phyloP scores from a whole-genome alignment of 2,888 invertebrate species.

The Calliopum simillimum region DNA sequence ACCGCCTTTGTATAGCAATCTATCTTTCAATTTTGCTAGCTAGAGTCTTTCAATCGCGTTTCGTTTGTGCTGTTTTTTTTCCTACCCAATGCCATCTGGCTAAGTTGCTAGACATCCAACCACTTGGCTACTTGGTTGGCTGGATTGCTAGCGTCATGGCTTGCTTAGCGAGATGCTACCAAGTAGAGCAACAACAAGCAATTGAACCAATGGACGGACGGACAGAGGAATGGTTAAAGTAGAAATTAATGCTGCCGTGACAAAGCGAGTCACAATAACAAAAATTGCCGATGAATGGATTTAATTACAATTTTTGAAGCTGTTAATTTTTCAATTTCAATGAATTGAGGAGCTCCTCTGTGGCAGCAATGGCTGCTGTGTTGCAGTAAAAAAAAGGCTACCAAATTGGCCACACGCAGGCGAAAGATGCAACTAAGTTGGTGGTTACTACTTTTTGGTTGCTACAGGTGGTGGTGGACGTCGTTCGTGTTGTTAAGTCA shows the following conservation, averaged over 20 bases:
- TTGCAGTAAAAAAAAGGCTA: too few species aligned
- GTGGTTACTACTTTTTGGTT: background rate
- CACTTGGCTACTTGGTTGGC: slow-evolving; percentile 5
- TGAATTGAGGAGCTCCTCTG: background rate
- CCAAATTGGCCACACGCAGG: slow-evolving; percentile 24
- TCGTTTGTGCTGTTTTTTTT: background rate
- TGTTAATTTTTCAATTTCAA: slow-evolving; percentile 35
- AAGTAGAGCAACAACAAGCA: too few species aligned
- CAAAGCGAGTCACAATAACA: slow-evolving; percentile 17
- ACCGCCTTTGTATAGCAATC: slow-evolving; percentile 53
- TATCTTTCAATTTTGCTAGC: slow-evolving; percentile 43
- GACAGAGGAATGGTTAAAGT: slow-evolving; percentile 13
- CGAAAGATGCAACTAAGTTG: slow-evolving; percentile 9
- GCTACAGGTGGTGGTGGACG: slow-evolving; percentile 34
- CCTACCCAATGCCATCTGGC: slow-evolving; percentile 6
- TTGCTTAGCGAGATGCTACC: background rate
- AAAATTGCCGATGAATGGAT: slow-evolving; percentile 33
- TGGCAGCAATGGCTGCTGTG: too few species aligned
- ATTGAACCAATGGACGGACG: too few species aligned
- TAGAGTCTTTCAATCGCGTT: too few species aligned
- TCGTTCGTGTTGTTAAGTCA: slow-evolving; percentile 19
- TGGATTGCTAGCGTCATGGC: background rate
- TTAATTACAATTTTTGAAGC: slow-evolving; percentile 36
- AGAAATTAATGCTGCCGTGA: slow-evolving; percentile 24
- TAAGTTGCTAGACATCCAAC: background rate